phyloP scores from a whole-genome alignment of 2,113 vertebrate species.

The Nyctereutes procyonoides region DNA sequence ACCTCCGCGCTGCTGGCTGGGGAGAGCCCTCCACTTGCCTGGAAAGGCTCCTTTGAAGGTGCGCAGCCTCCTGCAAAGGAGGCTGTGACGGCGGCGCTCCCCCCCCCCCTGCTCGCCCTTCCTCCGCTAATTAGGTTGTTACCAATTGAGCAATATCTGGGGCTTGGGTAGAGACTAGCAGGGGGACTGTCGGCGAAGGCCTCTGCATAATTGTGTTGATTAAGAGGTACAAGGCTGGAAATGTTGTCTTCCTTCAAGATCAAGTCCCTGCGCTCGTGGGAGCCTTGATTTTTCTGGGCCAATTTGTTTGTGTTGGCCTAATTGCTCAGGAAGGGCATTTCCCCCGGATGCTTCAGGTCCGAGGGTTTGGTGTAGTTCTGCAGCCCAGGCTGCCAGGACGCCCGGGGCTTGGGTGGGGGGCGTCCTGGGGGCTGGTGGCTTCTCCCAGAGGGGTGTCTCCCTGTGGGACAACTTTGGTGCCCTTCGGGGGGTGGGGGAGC shows the following conservation, averaged over 20 bases:
- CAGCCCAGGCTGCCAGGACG: rapidly evolving
- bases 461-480: background rate
- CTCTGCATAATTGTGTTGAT: slow-evolving; percentile 76
- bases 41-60: slow-evolving; percentile 90
- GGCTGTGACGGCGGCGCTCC: slow-evolving; percentile 78
- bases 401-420: background rate
- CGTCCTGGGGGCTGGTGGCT: background rate
- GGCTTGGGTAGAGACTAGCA: slow-evolving; percentile 66
- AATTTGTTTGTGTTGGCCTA: slow-evolving; percentile 72
- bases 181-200: slow-evolving; percentile 70
- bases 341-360: background rate
- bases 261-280: slow-evolving; percentile 75
- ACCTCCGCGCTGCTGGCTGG: slow-evolving; percentile 76
- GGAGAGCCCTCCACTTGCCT: slow-evolving; percentile 87
- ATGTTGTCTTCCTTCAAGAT: slow-evolving; percentile 71
- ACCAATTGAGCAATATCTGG: slow-evolving; percentile 80
- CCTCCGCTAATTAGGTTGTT: slow-evolving; percentile 91
- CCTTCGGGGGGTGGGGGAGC: background rate
- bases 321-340: slow-evolving; percentile 68
- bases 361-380: background rate
- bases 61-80: slow-evolving; percentile 85
- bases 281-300: slow-evolving; percentile 73
- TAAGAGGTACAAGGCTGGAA: slow-evolving; percentile 76
- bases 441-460: background rate
- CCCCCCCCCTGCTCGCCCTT: slow-evolving; percentile 81